Evolutionary conservation across 2,113 vertebrate genomes (phyloP).

Genomic region (Bagarius yarrelli): DNA sequence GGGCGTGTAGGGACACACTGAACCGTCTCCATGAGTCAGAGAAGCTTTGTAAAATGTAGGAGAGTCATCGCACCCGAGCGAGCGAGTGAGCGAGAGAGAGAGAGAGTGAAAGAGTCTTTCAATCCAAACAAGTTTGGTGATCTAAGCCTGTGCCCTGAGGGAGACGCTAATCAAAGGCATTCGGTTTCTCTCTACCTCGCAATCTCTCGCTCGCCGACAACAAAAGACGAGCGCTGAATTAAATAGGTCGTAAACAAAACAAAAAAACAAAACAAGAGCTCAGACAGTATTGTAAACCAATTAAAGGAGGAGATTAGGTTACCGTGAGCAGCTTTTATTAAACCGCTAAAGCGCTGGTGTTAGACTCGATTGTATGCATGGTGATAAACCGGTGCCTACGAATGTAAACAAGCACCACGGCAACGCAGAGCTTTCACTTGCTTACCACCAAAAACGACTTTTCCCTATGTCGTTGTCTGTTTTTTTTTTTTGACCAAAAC

Average conservation of each 20-base stretch:
- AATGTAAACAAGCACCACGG: conserved; percentile 40
- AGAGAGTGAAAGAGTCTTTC: neutral
- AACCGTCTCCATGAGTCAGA: conserved; percentile 34
- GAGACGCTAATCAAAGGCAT: conserved; percentile 4
- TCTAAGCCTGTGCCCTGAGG: conserved; percentile 27
- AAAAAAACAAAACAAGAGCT: neutral
- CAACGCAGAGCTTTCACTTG: conserved; percentile 29
- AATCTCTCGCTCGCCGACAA: neutral
- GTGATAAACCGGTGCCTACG: neutral
- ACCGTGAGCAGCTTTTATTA: conserved; percentile 24
- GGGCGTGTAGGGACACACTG: conserved; percentile 11
- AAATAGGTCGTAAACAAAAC: conserved; percentile 19
- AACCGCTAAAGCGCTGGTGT: conserved; percentile 1
- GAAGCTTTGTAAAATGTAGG: neutral
- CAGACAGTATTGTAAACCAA: conserved; percentile 17
- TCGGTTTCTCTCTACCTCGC: neutral
- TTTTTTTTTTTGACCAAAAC: conserved; percentile 15
- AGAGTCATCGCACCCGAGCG: neutral
- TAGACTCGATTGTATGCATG: neutral
- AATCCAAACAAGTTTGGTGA: conserved; percentile 12
- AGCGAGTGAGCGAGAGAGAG: neutral
- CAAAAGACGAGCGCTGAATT: conserved; percentile 1
- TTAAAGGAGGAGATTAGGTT: conserved; percentile 19
- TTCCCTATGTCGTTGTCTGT: conserved; percentile 23
- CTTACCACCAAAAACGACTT: conserved; percentile 1